Evolutionary conservation across 2,113 vertebrate genomes (phyloP), one percentile per base, ranked within the genome.

Genomic region (Cyanoliseus patagonus): DNA sequence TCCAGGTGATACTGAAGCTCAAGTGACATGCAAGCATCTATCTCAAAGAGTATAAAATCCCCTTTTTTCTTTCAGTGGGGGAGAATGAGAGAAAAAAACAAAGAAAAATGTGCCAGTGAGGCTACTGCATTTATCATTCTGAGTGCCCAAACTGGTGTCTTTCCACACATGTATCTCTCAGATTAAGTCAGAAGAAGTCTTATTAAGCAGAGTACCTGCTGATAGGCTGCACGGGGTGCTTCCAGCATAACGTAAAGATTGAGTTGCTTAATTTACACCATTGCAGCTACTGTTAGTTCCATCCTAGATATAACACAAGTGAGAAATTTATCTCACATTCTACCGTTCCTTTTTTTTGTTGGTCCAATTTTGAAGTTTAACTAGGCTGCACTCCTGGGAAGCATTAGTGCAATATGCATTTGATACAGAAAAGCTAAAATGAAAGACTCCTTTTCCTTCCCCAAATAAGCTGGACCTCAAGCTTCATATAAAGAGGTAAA

Each of bases 381-480:
- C 90, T 91, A 37, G 87, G 78, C 78, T 91, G 69, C 23, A 17
- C 63, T 94, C 80, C 82, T 84, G 69, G 86, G 78, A 95, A 91
- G 53, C 61, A 59, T 79, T 46, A 84, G 33, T 16, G 44, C 74
- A 84, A 49, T 62, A 57, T 11, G 6, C n/a, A 79, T 66, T 82
- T 80, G 27, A 86, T 83, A 80, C 10, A 72, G 66, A 80, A 86
- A 82, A 83, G n/a, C 51, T 61, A 64, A 94, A 92, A 77, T 86
- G 75, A 96, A 97, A 91, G 73, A 41, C 41, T 82, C 27, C 49
- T 90, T 75, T 79, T 85, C 42, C 67, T 87, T 72, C 59, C 68
- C 41, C 51, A 73, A 92, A 91, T 7, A 84, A 1, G 2, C 41
- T 35, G 51, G 62, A 86, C 37, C 30, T 76, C 68, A 84, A 70